These are phyloP conservation scores for Melipona quadrifasciata DNA, from an alignment of 1,140 invertebrate genomes.

Conservation along the genomic window DNA sequence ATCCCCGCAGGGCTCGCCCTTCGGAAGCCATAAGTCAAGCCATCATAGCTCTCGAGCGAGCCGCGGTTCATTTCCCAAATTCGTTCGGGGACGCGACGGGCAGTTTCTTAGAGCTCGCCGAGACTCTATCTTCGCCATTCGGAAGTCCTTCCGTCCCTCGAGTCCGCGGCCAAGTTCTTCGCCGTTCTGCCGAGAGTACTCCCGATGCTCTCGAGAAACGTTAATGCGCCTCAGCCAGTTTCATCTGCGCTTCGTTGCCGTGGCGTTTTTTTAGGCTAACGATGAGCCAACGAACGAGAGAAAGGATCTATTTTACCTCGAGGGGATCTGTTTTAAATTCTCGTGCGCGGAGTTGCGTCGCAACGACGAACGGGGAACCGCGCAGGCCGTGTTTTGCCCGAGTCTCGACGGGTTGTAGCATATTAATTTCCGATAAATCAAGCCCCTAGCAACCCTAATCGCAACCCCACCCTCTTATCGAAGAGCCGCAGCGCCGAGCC, in stretches of 20 bases:
- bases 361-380: neutral
- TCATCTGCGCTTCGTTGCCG: constrained; percentile 39
- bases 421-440: constrained; percentile 72
- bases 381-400: constrained; percentile 41
- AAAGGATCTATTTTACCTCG: constrained; percentile 19
- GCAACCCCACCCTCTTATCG: constrained; percentile 21
- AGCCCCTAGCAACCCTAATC: constrained; percentile 15
- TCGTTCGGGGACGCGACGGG: constrained; percentile 18
- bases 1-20: neutral
- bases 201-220: constrained; percentile 17
- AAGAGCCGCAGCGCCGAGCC: constrained; percentile 28
- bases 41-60: neutral
- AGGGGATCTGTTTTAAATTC: constrained; percentile 70
- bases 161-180: neutral
- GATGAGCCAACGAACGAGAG: constrained; percentile 55
- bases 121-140: constrained; percentile 51
- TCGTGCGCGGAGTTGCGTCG: neutral
- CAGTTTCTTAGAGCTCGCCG: neutral
- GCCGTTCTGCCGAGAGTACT: neutral
- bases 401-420: constrained; percentile 34
- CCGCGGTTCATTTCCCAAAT: constrained; percentile 35
- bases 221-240: constrained; percentile 35
- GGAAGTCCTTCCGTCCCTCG: constrained; percentile 47
- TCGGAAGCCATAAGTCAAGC: constrained; percentile 25
- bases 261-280: constrained; percentile 26